Evolutionary conservation across 2,113 vertebrate genomes (phyloP).

Genomic region (Protobothrops flavoviridis): DNA sequence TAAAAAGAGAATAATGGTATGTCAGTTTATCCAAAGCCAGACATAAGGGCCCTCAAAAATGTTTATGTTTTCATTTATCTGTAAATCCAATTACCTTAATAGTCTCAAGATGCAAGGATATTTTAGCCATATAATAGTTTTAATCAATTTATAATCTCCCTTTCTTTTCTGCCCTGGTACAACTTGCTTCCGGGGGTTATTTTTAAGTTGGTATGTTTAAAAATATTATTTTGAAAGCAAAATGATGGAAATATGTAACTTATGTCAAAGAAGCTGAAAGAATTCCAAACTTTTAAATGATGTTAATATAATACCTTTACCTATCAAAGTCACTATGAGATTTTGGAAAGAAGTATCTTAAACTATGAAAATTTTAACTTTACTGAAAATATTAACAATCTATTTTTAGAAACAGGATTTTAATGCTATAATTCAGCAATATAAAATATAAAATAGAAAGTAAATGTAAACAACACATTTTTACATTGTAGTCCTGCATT

Average conservation of each 20-base stretch:
- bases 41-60: slow-evolving; percentile 27
- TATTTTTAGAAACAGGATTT: not conserved
- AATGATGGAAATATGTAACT: not conserved
- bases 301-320: not conserved
- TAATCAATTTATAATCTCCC: slow-evolving; percentile 16
- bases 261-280: not conserved
- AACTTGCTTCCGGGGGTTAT: slow-evolving; percentile 6
- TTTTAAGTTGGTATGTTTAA: slow-evolving; percentile 15
- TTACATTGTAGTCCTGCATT: not conserved
- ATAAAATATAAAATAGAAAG: not conserved
- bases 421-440: not conserved
- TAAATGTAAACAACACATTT: not conserved
- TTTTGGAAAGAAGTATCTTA: not conserved
- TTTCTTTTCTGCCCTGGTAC: not conserved
- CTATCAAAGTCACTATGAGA: not conserved
- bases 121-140: slow-evolving; percentile 17
- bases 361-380: not conserved
- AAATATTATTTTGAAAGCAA: not conserved
- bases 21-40: slow-evolving; percentile 34
- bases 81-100: slow-evolving; percentile 34
- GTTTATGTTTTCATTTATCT: slow-evolving; percentile 29
- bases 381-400: not conserved
- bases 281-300: not conserved
- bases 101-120: slow-evolving; percentile 23
- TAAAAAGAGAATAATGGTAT: slow-evolving; percentile 47